Evolutionary conservation across 1,140 invertebrate genomes (phyloP).

Genomic region (Bicyclus anynana): DNA sequence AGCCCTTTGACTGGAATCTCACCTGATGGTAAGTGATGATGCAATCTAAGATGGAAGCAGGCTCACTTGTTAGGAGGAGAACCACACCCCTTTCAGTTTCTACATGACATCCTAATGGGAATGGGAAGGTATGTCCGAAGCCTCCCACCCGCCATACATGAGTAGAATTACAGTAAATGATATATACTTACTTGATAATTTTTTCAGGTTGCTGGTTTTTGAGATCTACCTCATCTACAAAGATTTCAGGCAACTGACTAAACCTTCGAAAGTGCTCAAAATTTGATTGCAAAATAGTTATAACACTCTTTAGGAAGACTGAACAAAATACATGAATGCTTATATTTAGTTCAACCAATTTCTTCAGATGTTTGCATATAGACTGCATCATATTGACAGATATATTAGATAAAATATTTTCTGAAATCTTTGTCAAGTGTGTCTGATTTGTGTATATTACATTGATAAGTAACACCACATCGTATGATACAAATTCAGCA

Average conservation of each 20-base stretch:
- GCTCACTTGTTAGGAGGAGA: too few relatives aligned
- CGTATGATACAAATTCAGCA: slow-evolving; percentile 75
- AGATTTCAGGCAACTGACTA: slow-evolving; percentile 65
- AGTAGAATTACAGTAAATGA: too few relatives aligned
- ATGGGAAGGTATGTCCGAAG: too few relatives aligned
- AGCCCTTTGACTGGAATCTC: too few relatives aligned
- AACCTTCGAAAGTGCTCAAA: slow-evolving; percentile 60
- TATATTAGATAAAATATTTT: slow-evolving; percentile 74
- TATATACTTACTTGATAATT: slow-evolving; percentile 72
- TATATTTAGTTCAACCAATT: slow-evolving; percentile 70
- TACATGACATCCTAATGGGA: too few relatives aligned
- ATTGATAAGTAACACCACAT: slow-evolving; percentile 79
- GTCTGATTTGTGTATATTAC: slow-evolving; percentile 80
- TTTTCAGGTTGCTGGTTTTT: slow-evolving; percentile 67
- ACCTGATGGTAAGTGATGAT: too few relatives aligned
- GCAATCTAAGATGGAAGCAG: too few relatives aligned
- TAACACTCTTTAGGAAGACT: slow-evolving; percentile 70
- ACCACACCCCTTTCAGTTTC: too few relatives aligned
- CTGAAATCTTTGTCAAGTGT: slow-evolving; percentile 72
- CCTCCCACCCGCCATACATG: too few relatives aligned
- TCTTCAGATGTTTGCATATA: slow-evolving; percentile 74
- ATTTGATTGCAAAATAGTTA: slow-evolving; percentile 53
- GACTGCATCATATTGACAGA: slow-evolving; percentile 62
- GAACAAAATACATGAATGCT: slow-evolving; percentile 77
- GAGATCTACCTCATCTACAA: slow-evolving; percentile 78